phyloP scores from a whole-genome alignment of 2,888 invertebrate genomes.

The Trichogramma dendrolimi region DNA sequence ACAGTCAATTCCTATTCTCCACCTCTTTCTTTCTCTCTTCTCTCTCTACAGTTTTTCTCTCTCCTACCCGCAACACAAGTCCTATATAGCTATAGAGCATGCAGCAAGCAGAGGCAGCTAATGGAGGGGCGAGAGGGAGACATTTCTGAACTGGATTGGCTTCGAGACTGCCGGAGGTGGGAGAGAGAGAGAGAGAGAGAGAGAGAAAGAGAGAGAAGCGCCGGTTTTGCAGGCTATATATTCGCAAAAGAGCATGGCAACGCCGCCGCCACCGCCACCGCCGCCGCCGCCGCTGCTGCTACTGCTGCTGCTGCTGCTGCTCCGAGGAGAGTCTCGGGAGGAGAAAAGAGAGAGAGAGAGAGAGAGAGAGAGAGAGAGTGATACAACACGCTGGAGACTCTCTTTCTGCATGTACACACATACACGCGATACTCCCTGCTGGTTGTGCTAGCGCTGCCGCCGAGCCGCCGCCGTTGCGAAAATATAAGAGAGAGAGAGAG shows the following conservation, averaged over 20 bases:
- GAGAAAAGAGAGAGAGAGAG: conserved; percentile 12
- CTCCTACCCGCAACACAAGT: background rate
- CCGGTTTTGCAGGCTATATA: conserved; percentile 1
- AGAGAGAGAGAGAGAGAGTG: conserved; percentile 13
- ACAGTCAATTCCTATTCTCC: conserved; percentile 30
- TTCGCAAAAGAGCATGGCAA: conserved; percentile 44
- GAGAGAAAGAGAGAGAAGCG: conserved; percentile 22
- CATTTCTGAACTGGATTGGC: conserved; percentile 29
- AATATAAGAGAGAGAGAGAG: conserved; percentile 5
- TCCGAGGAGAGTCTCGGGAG: conserved; percentile 8
- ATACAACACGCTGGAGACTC: conserved; percentile 24
- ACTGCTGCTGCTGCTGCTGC: conserved; percentile 24
- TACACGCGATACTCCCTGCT: conserved; percentile 33
- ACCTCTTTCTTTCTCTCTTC: conserved; percentile 8
- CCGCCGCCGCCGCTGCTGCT: conserved; percentile 39
- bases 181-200: conserved; percentile 17
- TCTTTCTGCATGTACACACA: conserved; percentile 16
- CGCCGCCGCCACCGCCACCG: conserved; percentile 37
- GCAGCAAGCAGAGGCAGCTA: conserved; percentile 9
- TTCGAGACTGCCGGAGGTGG: conserved; percentile 18
- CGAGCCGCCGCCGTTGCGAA: conserved; percentile 18
- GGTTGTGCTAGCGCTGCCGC: conserved; percentile 24
- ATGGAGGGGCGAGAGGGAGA: conserved; percentile 16
- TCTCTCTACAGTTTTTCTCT: background rate
- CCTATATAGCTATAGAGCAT: conserved; percentile 6